phyloP scores from a whole-genome alignment of 2,113 vertebrate genomes.

The Tympanuchus pallidicinctus region DNA sequence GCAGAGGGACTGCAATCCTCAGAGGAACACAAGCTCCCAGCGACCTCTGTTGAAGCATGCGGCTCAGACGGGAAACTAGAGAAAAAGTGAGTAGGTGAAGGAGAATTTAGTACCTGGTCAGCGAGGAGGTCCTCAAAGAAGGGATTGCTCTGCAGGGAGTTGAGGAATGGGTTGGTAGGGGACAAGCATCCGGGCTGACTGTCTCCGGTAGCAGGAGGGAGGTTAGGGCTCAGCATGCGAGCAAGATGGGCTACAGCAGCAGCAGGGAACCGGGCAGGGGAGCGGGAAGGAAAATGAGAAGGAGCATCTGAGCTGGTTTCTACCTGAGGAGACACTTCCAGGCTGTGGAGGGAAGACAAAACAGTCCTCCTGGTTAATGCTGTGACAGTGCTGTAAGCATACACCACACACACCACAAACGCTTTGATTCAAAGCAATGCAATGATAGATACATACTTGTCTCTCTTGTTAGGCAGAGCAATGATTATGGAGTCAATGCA shows the following conservation, averaged over 20 bases:
- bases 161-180: conserved; percentile 89
- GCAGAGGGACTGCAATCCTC: conserved; percentile 58
- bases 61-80: conserved; percentile 84
- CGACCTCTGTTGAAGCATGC: conserved; percentile 73
- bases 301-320: conserved; percentile 84
- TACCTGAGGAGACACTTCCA: conserved; percentile 91
- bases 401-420: conserved; percentile 35
- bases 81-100: conserved; percentile 89
- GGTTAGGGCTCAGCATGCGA: conserved; percentile 78
- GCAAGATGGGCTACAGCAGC: conserved; percentile 64
- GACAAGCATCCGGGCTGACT: conserved; percentile 74
- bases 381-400: conserved; percentile 35
- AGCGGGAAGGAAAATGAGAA: conserved; percentile 75
- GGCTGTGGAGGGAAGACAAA: conserved; percentile 96
- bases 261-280: conserved; percentile 69
- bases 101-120: conserved; percentile 82
- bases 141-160: conserved; percentile 86
- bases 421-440: conserved; percentile 8
- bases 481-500: conserved; percentile 35
- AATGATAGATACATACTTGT: neutral
- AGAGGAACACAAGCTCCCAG: conserved; percentile 61
- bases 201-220: conserved; percentile 67
- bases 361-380: conserved; percentile 87
- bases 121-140: conserved; percentile 87
- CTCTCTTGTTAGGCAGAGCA: conserved; percentile 57